These are phyloP conservation scores for Barnardius zonarius DNA, from an alignment of 2,113 vertebrate genomes.

Conservation along the genomic window DNA sequence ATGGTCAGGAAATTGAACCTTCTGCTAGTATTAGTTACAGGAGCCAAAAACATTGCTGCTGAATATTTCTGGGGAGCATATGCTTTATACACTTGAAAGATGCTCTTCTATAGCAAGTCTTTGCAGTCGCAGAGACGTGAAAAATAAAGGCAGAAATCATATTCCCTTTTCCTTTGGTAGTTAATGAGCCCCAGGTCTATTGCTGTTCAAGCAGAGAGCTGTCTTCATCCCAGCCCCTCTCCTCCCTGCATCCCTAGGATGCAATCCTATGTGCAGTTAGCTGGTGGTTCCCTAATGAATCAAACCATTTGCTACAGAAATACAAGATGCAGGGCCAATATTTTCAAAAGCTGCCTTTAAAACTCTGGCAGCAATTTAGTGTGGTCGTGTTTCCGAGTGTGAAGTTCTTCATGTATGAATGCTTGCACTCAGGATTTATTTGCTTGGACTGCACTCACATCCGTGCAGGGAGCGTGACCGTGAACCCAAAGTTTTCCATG, in stretches of 20 bases:
- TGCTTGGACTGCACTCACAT: slow-evolving; percentile 32
- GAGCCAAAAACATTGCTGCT: slow-evolving; percentile 33
- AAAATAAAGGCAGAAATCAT: slow-evolving; percentile 28
- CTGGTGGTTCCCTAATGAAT: slow-evolving; percentile 31
- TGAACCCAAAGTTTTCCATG: slow-evolving; percentile 1
- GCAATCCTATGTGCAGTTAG: neutral
- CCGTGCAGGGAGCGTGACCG: neutral
- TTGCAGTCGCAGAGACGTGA: neutral
- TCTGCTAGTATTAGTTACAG: neutral
- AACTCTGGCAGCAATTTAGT: slow-evolving; percentile 30
- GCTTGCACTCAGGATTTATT: slow-evolving; percentile 57
- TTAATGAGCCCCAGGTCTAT: neutral
- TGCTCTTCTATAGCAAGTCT: neutral
- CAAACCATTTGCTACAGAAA: slow-evolving; percentile 36
- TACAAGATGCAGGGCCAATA: slow-evolving; percentile 19
- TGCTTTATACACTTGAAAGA: slow-evolving; percentile 13
- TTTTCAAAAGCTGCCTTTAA: slow-evolving; percentile 58
- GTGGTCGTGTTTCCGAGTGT: slow-evolving; percentile 57
- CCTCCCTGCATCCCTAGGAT: neutral
- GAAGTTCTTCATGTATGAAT: slow-evolving; percentile 60
- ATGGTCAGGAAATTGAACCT: slow-evolving; percentile 43
- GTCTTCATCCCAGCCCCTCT: neutral
- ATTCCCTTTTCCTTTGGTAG: slow-evolving; percentile 12
- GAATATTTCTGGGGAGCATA: slow-evolving; percentile 45
- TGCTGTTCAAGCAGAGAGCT: neutral